These are phyloP conservation scores for Meteorus cinctellus DNA, from an alignment of 2,888 invertebrate genomes.

Conservation along the genomic window DNA sequence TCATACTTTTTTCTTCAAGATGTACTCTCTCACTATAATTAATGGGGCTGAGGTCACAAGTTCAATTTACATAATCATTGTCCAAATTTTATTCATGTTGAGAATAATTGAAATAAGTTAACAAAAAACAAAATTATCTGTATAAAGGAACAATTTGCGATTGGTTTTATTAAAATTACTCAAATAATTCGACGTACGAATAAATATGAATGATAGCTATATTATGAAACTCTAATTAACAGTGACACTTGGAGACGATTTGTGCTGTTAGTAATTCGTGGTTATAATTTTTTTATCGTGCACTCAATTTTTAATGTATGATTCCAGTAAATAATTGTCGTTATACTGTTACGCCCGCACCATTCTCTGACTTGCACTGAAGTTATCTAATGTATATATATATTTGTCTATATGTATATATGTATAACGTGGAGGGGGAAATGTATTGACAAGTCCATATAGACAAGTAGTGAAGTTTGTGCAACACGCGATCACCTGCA, in stretches of 20 bases:
- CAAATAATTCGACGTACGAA: too few relatives aligned
- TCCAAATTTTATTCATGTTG: too few relatives aligned
- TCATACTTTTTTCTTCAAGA: too few relatives aligned
- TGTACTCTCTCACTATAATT: neutral
- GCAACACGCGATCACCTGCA: conserved; percentile 35
- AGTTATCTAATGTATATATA: conserved; percentile 33
- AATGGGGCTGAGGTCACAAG: neutral
- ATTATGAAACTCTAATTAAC: too few relatives aligned
- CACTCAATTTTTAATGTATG: neutral
- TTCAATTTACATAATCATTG: neutral
- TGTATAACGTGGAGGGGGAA: neutral
- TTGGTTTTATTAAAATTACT: too few relatives aligned
- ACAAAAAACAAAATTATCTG: too few relatives aligned
- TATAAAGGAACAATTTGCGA: too few relatives aligned
- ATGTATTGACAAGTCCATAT: neutral
- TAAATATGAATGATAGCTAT: too few relatives aligned
- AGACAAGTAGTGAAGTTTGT: conserved; percentile 33
- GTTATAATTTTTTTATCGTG: too few relatives aligned
- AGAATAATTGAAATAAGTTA: too few relatives aligned
- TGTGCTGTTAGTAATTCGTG: too few relatives aligned
- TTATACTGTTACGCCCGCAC: neutral
- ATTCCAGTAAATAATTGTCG: neutral
- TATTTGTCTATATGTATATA: neutral
- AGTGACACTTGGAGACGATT: too few relatives aligned
- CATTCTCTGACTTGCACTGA: conserved; percentile 41